Evolutionary conservation across 2,888 invertebrate species (phyloP), one percentile per base, ranked within the genome.

Genomic region (Clivina fossor): DNA sequence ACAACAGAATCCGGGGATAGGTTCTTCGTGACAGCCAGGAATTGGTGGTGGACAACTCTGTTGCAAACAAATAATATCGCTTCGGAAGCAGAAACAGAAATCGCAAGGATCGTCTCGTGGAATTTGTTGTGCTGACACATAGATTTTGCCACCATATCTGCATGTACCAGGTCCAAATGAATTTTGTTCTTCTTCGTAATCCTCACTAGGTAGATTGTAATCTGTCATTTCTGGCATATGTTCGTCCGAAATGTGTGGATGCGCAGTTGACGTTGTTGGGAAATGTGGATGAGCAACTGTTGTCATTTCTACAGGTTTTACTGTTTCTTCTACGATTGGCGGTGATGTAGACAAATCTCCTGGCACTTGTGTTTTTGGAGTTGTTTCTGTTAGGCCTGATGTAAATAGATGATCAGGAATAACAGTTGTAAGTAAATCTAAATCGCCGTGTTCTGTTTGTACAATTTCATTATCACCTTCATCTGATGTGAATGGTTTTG

Each of bases 61-160:
- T 75, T 94, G 93, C 62, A 94, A 78, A 66, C 94, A 95, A 68
- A 95, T 94, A 66, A 95, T 94, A 70, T 94, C 93, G 71, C 93
- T 92, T 73, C 94, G 83, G 80, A 94, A 95, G 79, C 94, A 95
- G 85, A 95, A 94, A 75, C 94, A 95, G 79, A 94, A 95, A 71
- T 94, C 93, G 72, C 94, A 95, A 18, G 94, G 93, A 77, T 95
- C 93, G 65, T 93, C 92, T 64, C 94, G 80, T 32, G 93, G 93
- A 67, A 95, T 93, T 76, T 95, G 94, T 75, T 94, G 93, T 1
- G 94, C 94, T 1, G 93, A 93, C 33, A 93, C 91, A 72, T 92
- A 94, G 41, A 93, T 86, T 76, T 92, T 92, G 65, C 93, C 93
- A 56, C 92, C 91, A 66, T 93, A 94, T 65, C 93, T 81, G 68